Base-by-base conservation (phyloP, 2,888 invertebrate genomes). In the Cerastis rubricosa region DNA sequence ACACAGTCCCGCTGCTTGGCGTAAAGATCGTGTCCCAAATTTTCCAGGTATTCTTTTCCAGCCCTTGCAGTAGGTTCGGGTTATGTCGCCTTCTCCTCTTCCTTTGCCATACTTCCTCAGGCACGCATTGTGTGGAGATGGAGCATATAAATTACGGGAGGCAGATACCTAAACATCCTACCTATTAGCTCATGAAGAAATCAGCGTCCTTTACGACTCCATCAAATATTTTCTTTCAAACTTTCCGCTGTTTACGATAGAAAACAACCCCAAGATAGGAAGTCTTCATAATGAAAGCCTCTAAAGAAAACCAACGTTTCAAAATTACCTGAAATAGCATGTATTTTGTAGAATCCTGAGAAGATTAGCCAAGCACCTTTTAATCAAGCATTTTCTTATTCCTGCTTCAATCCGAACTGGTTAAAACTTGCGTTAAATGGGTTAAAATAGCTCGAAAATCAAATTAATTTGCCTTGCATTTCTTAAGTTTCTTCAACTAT, bases 401-500 rank as follows among this genome's bases (percentile, higher is more conserved):
- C 49, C 8, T 22, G 14, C 59, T 35, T 25, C 49, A 51, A 68
- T 22, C 8, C 14, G 22, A 83, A 82, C 47, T 68, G 22, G 8
- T 0, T 43, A 22, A 74, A 78, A 81, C 51, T 61, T 25, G 11
- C 5, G 11, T 17, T 35, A 35, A 68, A 68, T 75, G 25, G 49
- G 22, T 25, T 64, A 45, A 40, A 71, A 72, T 70, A 82, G 69
- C 61, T 63, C 59, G 51, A 19, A 57, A 51, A 25, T 43, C 22
- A 43, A 76, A 76, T 63, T 59, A 63, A 71, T 51, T 40, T 35
- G 40, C 14, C 12, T 51, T 66, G 65, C 54, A 72, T 76, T 76
- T 72, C 61, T 64, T 70, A 76, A 71, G 43, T 63, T 63, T 49
- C 70, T 67, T 51, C 17, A 35, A 49, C n/a, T 25, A 22, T 22